Conservation (phyloP, 2,113 vertebrate genomes). For the Beaufortia kweichowensis region DNA sequence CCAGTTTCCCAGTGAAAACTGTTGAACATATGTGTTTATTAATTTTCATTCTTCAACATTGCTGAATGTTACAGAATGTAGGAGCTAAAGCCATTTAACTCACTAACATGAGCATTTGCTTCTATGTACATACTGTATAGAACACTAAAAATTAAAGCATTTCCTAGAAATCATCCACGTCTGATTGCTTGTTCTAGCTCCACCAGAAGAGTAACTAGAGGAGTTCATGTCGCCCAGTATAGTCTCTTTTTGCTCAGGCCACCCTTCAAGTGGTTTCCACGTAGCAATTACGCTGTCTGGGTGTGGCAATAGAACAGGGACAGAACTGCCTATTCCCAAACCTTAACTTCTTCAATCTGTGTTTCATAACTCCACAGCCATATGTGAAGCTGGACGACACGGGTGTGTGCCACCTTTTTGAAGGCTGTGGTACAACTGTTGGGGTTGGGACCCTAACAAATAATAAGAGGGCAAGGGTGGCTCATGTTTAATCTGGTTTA, state of each 20-base stretch:
- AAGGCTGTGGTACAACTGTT: not conserved
- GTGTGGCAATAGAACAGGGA: slow-evolving; percentile 69
- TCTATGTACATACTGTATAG: not conserved
- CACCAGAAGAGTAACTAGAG: slow-evolving; percentile 44
- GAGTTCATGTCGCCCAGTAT: slow-evolving; percentile 56
- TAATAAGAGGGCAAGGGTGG: not conserved
- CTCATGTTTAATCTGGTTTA: not conserved
- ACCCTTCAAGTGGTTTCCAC: slow-evolving; percentile 69
- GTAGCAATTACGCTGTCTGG: slow-evolving; percentile 70
- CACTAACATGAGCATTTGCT: not conserved
- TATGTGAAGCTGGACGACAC: slow-evolving; percentile 5
- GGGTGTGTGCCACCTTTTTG: not conserved
- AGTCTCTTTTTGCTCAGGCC: slow-evolving; percentile 48
- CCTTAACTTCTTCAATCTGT: slow-evolving; percentile 63
- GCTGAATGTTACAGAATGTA: no score
- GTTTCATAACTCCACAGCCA: not conserved
- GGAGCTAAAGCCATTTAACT: not conserved
- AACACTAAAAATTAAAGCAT: not conserved
- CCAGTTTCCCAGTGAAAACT: no score
- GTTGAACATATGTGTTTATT: no score
- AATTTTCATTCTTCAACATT: no score
- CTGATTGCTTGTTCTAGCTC: slow-evolving; percentile 33
- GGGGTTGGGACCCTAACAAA: not conserved
- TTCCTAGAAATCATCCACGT: slow-evolving; percentile 18
- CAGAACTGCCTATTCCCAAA: slow-evolving; percentile 68